Evolutionary conservation across 1,140 invertebrate genomes (phyloP).

Genomic region (Drosophila hydei): DNA sequence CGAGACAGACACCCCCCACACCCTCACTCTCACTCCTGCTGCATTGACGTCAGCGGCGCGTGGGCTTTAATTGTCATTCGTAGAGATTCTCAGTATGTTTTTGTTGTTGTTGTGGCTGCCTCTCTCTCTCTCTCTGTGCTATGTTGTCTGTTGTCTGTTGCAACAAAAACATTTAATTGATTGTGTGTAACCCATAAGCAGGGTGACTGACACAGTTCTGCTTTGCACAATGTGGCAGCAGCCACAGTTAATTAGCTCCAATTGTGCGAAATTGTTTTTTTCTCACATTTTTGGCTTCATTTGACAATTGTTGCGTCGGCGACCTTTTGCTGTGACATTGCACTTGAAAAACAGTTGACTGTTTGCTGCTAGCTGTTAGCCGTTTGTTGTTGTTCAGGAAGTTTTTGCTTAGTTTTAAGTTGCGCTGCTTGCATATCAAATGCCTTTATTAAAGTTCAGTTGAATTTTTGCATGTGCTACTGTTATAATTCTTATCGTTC

Average conservation of each 20-base stretch:
- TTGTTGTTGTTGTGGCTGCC: slow-evolving; percentile 14
- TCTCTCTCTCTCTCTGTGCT: slow-evolving; percentile 1
- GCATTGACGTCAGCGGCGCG: slow-evolving; percentile 44
- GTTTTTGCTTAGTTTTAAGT: slow-evolving; percentile 3
- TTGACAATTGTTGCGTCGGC: not conserved
- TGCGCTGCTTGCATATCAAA: slow-evolving; percentile 44
- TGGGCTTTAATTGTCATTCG: slow-evolving; percentile 44
- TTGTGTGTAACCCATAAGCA: slow-evolving; percentile 13
- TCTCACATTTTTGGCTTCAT: slow-evolving; percentile 8
- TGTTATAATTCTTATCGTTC: not conserved
- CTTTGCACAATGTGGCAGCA: slow-evolving; percentile 3
- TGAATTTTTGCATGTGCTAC: slow-evolving; percentile 18
- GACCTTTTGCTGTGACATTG: slow-evolving; percentile 58
- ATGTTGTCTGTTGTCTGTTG: slow-evolving; percentile 1
- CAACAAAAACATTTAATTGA: slow-evolving; percentile 23
- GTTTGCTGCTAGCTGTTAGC: no score
- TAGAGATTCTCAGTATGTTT: slow-evolving; percentile 33
- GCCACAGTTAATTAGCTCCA: slow-evolving; percentile 19
- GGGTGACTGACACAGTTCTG: slow-evolving; percentile 52
- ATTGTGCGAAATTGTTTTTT: not conserved
- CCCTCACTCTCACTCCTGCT: not conserved
- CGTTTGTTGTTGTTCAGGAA: slow-evolving; percentile 30
- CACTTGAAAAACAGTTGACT: slow-evolving; percentile 45
- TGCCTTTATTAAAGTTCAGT: not conserved
- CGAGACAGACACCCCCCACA: not conserved